Evolutionary conservation across 2,113 vertebrate genomes (phyloP).

Genomic region (Tamias sibiricus): DNA sequence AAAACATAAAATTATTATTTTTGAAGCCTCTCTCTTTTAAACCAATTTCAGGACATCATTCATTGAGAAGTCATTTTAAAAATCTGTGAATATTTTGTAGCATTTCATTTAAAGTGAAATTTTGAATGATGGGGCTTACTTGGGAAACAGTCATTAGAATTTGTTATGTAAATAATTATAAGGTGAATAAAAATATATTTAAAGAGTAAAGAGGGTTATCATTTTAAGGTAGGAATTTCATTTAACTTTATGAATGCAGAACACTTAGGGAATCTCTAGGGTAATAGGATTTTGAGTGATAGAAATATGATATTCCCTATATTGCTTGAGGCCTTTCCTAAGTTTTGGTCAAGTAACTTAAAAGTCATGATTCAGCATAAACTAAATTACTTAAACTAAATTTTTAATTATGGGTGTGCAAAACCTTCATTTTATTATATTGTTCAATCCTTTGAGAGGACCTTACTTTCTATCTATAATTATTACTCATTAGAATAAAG

Average conservation of each 20-base stretch:
- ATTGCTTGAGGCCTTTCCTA: conserved; percentile 1
- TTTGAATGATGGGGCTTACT: conserved; percentile 1
- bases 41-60: background rate
- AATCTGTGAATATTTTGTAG: background rate
- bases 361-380: background rate
- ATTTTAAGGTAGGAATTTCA: conserved; percentile 25
- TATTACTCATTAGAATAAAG: background rate
- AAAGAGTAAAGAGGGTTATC: conserved; percentile 28
- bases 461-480: background rate
- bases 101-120: background rate
- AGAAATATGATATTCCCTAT: background rate
- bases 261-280: background rate
- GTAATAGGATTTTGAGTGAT: background rate
- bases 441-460: background rate
- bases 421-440: background rate
- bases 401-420: background rate
- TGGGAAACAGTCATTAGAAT: conserved; percentile 47
- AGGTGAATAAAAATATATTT: conserved; percentile 51
- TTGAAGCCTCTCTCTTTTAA: background rate
- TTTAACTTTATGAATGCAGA: conserved; percentile 62
- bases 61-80: background rate
- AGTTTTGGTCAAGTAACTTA: conserved; percentile 52
- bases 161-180: conserved; percentile 60
- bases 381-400: conserved; percentile 2
- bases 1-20: background rate